These are phyloP conservation scores for Acridotheres tristis DNA, from an alignment of 2,797 vertebrate genomes.

Conservation along the genomic window DNA sequence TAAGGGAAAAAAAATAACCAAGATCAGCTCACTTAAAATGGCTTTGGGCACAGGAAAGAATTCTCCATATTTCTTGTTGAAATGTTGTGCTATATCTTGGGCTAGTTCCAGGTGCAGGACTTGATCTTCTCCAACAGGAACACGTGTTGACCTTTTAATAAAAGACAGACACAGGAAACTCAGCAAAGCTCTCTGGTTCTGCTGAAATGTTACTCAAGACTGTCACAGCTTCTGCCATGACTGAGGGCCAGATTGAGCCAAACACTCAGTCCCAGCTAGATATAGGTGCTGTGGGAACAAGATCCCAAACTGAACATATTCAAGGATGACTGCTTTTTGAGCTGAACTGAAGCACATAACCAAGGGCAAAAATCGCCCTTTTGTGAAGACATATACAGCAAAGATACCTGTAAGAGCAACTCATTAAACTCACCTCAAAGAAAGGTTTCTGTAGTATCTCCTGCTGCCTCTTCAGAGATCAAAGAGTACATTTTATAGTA, in stretches of 20 bases:
- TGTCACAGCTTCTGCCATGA: constrained; percentile 25
- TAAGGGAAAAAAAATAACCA: neutral
- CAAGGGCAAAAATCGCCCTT: neutral
- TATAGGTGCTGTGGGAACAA: neutral
- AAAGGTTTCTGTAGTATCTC: neutral
- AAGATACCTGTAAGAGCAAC: neutral
- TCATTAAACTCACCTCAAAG: neutral
- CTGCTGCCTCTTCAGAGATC: neutral
- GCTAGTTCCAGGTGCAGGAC: constrained; percentile 93
- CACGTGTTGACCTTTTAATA: constrained; percentile 88
- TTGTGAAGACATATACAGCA: neutral
- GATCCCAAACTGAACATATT: neutral
- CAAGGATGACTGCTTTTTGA: neutral
- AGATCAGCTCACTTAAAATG: constrained; percentile 83
- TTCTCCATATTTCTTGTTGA: constrained; percentile 89
- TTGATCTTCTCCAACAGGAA: constrained; percentile 96
- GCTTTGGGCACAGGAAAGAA: constrained; percentile 88
- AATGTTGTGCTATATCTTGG: constrained; percentile 88
- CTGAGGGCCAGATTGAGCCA: neutral
- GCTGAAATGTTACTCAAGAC: constrained; percentile 34
- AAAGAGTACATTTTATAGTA: neutral
- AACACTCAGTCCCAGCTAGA: neutral
- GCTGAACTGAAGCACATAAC: neutral
- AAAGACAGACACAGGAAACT: constrained; percentile 69
- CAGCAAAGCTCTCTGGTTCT: constrained; percentile 48